A percentile compares a stretch with the other conserved stretches of the same genome.
These are phyloP conservation scores for Porphyrio hochstetteri DNA, from an alignment of 2,113 vertebrate genomes.

Conservation along the genomic window DNA sequence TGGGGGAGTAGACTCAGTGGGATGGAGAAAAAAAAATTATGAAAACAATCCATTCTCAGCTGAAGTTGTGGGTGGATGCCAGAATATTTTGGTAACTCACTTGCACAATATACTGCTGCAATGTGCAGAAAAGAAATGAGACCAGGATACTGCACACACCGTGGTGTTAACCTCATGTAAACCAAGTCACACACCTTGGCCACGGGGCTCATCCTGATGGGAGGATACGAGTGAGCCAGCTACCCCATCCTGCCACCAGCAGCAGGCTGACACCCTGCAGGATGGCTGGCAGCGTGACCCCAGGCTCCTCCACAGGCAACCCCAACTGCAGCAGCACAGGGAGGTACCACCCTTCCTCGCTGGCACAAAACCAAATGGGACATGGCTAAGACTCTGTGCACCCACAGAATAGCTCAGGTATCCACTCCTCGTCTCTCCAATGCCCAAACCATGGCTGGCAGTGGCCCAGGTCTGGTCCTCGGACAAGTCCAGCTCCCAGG, in stretches of 20 bases:
- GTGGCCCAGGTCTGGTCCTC: background rate
- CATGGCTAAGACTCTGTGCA: background rate
- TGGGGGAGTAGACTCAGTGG: background rate
- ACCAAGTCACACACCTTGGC: too few relatives aligned
- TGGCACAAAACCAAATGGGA: background rate
- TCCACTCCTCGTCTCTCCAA: background rate
- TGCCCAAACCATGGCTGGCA: background rate
- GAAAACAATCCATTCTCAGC: background rate
- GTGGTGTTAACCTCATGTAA: background rate
- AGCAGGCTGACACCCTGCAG: background rate
- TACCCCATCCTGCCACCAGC: background rate
- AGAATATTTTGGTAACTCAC: background rate
- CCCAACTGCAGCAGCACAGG: background rate
- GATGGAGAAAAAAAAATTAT: background rate
- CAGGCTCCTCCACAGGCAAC: background rate
- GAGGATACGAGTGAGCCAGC: background rate
- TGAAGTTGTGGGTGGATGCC: background rate
- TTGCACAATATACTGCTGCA: background rate
- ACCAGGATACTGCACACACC: background rate
- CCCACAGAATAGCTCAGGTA: background rate
- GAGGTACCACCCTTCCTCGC: background rate
- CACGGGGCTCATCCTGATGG: accelerated
- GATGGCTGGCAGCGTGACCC: background rate
- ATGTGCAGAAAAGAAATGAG: background rate
- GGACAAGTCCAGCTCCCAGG: background rate